Evolutionary conservation across 2,797 vertebrate genomes (phyloP), one percentile per base, ranked within the genome.

Genomic region (Acestrorhynchus altus): DNA sequence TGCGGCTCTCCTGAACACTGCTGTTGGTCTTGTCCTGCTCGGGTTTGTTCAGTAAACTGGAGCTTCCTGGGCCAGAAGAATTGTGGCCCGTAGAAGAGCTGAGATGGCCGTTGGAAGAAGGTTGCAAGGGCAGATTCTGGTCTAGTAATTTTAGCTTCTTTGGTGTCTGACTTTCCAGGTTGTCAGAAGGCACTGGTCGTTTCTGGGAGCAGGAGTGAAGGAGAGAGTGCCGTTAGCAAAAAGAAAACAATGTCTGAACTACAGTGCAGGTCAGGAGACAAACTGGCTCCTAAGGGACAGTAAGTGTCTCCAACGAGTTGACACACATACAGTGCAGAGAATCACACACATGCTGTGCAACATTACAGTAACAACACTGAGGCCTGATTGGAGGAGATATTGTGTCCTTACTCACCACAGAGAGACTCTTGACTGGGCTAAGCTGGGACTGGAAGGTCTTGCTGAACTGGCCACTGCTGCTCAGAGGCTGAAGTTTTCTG

Each of bases 61-160:
- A 74, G 84, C 86, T 90, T 76, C 86, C 83, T 11, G 90, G 83
- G 72, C 77, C 78, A 0, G 87, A 88, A 63, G 90, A 83, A 82
- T 83, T 85, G 12, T 76, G 83, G 61, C 80, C 69, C 40, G 84
- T 85, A 11, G 86, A 86, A 75, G 88, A 79, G 76, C 78, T 59
- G 13, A 78, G 86, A 70, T 91, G 89, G 82, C 86, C 84, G 28
- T 88, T 86, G 40, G 76, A 90, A 26, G 90, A 89, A 0, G 88
- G 92, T 68, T 84, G 91, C 79, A 82, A 82, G 78, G 88, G 86
- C 78, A 87, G 77, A 85, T 88, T 88, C 76, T 87, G 89, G 66
- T 94, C 92, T 64, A 88, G 85, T 54, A 92, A 86, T 89, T 87
- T 92, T 81, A 89, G 91, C 83, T 92, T 94, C 89, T 94, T 95